Percentiles rank a stretch among this genome's conserved stretches.
phyloP scores from a whole-genome alignment of 2,797 vertebrate species.

The Coccyzus lansbergi region DNA sequence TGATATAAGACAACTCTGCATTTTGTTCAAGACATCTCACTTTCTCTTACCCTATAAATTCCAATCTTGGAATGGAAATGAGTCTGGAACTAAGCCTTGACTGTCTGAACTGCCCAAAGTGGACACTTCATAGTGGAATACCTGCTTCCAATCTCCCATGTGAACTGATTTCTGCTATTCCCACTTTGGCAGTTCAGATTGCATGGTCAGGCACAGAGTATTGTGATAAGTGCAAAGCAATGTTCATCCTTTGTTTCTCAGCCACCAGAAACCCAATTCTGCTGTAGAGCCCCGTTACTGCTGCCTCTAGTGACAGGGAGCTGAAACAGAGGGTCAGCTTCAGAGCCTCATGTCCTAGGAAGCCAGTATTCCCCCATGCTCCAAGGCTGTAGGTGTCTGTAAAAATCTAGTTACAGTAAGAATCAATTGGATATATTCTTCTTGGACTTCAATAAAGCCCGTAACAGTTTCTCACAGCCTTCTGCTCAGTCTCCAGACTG shows the following conservation, averaged over 20 bases:
- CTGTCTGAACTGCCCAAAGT: not conserved
- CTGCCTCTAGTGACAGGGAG: not conserved
- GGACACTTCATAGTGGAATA: not conserved
- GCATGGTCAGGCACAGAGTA: not conserved
- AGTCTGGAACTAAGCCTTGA: not conserved
- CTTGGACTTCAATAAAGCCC: no score
- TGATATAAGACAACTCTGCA: fast-evolving
- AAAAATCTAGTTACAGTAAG: not conserved
- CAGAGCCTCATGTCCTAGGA: not conserved
- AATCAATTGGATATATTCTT: not conserved
- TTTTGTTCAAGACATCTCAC: not conserved
- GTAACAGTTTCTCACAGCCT: no score
- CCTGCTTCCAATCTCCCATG: not conserved
- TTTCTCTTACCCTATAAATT: not conserved
- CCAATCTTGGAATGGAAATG: not conserved
- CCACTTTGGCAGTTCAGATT: not conserved
- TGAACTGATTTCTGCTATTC: not conserved
- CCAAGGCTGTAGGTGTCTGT: not conserved
- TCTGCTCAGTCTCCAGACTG: no score
- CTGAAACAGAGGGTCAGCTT: not conserved
- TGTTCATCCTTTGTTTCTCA: not conserved
- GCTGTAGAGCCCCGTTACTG: not conserved
- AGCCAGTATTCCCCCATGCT: not conserved
- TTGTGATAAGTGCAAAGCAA: not conserved
- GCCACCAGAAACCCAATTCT: not conserved